phyloP scores from a whole-genome alignment of 2,888 invertebrate genomes.

The Agrenia bidenticulata region DNA sequence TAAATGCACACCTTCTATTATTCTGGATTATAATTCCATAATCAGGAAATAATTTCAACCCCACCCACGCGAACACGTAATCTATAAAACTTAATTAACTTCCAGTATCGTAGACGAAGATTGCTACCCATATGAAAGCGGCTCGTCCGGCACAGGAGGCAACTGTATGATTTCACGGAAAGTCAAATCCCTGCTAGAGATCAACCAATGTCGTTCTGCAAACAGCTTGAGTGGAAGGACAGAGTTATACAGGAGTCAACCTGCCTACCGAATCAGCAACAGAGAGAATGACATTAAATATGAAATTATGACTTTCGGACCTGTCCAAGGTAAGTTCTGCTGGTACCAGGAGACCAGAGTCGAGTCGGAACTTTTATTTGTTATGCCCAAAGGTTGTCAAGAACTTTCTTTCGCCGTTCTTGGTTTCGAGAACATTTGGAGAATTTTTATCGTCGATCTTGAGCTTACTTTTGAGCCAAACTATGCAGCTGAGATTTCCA shows the following conservation, averaged over 20 bases:
- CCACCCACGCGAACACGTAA: not conserved
- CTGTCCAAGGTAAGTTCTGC: conserved; percentile 73
- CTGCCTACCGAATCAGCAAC: conserved; percentile 71
- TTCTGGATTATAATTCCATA: no score
- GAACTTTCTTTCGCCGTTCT: no score
- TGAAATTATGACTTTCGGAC: conserved; percentile 86
- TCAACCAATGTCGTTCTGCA: conserved; percentile 45
- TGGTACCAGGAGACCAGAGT: no score
- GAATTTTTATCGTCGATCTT: no score
- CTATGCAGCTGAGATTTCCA: no score
- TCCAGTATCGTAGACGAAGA: conserved; percentile 77
- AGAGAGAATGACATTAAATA: conserved; percentile 79
- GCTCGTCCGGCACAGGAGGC: conserved; percentile 63
- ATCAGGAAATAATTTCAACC: no score
- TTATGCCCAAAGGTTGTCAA: no score
- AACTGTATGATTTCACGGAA: conserved; percentile 66
- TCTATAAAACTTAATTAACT: conserved; percentile 1
- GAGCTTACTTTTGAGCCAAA: no score
- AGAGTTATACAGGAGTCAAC: conserved; percentile 56
- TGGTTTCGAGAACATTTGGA: no score
- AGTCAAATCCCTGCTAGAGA: conserved; percentile 47
- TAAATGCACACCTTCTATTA: not conserved
- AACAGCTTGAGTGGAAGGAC: conserved; percentile 50
- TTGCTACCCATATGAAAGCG: conserved; percentile 74
- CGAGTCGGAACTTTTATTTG: no score